Evolutionary conservation across 2,888 invertebrate genomes (phyloP), one percentile per base, ranked within the genome.

Genomic region (Kryphioiulus occultus): DNA sequence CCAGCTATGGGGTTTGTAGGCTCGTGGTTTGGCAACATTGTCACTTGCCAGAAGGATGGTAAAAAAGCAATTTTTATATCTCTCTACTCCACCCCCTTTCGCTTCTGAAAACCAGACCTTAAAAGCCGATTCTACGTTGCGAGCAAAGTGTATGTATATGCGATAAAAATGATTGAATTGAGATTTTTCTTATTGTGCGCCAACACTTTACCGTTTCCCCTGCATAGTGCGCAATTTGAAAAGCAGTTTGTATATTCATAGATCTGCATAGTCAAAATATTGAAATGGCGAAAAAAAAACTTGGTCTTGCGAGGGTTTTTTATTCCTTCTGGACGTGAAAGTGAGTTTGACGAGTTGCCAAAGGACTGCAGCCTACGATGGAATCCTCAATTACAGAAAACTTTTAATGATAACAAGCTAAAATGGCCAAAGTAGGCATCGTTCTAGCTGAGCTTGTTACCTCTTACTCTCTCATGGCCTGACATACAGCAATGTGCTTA

Each of bases 11-110:
- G 47, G 53, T n/a, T 53, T n/a, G 53, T 19, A 19, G 53, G 53
- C 53, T 19, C 53, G 53, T 53, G 53, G 53, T 53, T 53, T 53
- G 53, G 53, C 53, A 53, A 53, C 53, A 53, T 53, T 53, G 53
- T 53, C 53, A 53, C 53, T 53, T 53, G 53, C 53, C 53, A 53
- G 53, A 53, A 53, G 53, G 53, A 53, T 53, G 53, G 53, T 53
- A 53, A 53, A 53, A 53, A 53, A 53, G 53, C 53, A 53, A 53
- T 53, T 53, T 53, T 53, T 53, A 53, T 53, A 53, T 53, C 53
- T 53, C 19, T 53, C 53, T 53, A 53, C 53, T 17, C 53, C 53
- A 53, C 53, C 53, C 35, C 53, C 53, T 53, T 19, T 17, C 53
- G n/a, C n/a, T 53, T 53, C 53, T 53, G 53, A 53, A 53, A 53